Base-by-base conservation (phyloP, 2,797 vertebrate genomes). In the Anisognathus igniventris region DNA sequence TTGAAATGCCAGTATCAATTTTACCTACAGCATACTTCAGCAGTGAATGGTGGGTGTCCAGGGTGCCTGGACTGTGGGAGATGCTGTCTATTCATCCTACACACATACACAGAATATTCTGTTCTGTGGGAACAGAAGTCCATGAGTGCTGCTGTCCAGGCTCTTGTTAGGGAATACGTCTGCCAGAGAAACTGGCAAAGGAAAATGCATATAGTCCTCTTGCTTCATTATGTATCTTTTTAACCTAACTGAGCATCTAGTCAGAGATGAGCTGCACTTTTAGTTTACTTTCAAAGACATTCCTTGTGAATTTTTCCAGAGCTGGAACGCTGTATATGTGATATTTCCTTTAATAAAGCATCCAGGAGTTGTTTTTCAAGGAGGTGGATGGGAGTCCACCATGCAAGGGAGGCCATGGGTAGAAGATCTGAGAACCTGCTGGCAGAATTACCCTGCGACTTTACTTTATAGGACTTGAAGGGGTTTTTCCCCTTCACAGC, bases 281-380 rank as follows among this genome's bases (percentile, higher is more conserved):
- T 70, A 35, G 66, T 9, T 14, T 62, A 33, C 47, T 82, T 92
- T 90, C 77, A 89, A 74, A 87, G 37, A 37, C n/a, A 44, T 54
- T 90, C n/a, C 16, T 28, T 67, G 11, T 67, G 51, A 57, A 1
- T 78, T 93, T 91, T 89, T 91, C 67, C 53, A 44, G 21, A 40
- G 9, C 12, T 89, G 45, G 48, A 86, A 88, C 56, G 25, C 53
- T 57, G 21, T 57, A 51, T 65, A 70, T 78, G 19, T 42, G 71
- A 31, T 91, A 61, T 91, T 94, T 94, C 71, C 60, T 54, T 93
- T 90, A 66, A 45, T 66, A 88, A 84, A 86, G 31, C 17, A 31
- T 70, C 48, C 44, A 84, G 48, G 39, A 61, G 24, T 45, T 73
- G 39, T 92, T 92, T 87, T 93, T 73, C 48, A 67, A 64, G 51